phyloP scores from a whole-genome alignment of 2,888 invertebrate species.

The Toxonevra muliebris region DNA sequence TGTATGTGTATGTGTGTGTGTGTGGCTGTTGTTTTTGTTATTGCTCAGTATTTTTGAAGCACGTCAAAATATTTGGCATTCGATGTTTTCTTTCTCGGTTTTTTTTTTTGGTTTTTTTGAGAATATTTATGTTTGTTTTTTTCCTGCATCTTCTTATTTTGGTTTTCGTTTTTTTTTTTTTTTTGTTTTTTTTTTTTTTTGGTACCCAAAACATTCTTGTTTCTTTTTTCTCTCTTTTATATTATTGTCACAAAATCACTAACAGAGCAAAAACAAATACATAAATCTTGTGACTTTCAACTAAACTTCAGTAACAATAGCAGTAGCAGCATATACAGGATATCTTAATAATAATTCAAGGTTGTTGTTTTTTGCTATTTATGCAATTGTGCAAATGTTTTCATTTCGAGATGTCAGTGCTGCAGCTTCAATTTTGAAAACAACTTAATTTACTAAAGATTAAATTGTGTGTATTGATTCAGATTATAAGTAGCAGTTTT shows the following conservation, averaged over 20 bases:
- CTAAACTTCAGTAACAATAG: no score
- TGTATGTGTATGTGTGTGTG: no score
- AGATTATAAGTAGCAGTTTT: no score
- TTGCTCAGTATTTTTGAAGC: slow-evolving; percentile 43
- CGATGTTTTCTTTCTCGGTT: slow-evolving; percentile 53
- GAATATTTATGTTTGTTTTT: slow-evolving; percentile 38
- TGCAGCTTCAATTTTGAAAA: no score
- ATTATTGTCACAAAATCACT: slow-evolving; percentile 18
- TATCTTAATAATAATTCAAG: no score
- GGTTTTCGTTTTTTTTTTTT: slow-evolving; percentile 18
- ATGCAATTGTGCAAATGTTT: no score
- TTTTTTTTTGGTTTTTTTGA: not conserved
- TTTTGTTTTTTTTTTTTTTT: slow-evolving; percentile 23
- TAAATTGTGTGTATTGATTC: no score
- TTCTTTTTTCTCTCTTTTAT: slow-evolving; percentile 9
- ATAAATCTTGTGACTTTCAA: slow-evolving; percentile 32
- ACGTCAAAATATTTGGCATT: slow-evolving; percentile 58
- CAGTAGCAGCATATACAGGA: no score
- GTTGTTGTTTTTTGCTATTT: no score
- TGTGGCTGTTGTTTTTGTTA: slow-evolving; percentile 3
- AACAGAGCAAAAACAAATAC: slow-evolving; percentile 21
- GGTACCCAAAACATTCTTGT: slow-evolving; percentile 7
- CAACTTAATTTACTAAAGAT: no score
- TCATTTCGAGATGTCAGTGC: no score
- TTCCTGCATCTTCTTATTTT: not conserved